Percentiles rank a stretch among this genome's conserved stretches.
phyloP scores from a whole-genome alignment of 2,888 invertebrate species.

The Tenodera sinensis region DNA sequence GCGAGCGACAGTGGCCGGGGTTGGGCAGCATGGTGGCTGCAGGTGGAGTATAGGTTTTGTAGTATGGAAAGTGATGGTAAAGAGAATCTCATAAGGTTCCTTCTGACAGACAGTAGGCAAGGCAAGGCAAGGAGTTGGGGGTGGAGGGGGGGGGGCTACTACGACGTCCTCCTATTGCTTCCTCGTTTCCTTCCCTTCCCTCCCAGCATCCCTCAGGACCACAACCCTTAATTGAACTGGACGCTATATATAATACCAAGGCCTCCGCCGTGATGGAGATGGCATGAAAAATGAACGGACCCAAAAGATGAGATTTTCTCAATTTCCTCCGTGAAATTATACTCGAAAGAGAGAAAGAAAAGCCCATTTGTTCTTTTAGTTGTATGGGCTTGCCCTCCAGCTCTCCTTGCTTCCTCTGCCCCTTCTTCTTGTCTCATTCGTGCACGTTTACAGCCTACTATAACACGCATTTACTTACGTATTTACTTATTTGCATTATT shows the following conservation, averaged over 20 bases:
- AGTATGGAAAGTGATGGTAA: not conserved
- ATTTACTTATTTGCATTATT: not conserved
- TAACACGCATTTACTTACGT: no score
- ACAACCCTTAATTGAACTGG: slow-evolving; percentile 46
- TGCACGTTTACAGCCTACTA: not conserved
- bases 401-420: not conserved
- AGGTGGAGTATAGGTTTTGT: not conserved
- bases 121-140: not conserved
- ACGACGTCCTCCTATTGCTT: slow-evolving; percentile 7
- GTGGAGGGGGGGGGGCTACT: not conserved
- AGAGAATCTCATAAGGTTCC: not conserved
- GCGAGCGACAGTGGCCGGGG: not conserved
- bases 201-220: slow-evolving; percentile 15
- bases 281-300: slow-evolving; percentile 49
- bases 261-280: slow-evolving; percentile 40
- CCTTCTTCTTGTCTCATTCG: slow-evolving; percentile 7
- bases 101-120: not conserved
- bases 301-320: slow-evolving; percentile 48
- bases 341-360: slow-evolving; percentile 41
- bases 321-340: slow-evolving; percentile 49
- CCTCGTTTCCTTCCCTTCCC: not conserved
- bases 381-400: slow-evolving; percentile 13
- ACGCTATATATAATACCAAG: slow-evolving; percentile 34
- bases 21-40: not conserved
- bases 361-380: slow-evolving; percentile 32